A percentile compares a stretch with the other conserved stretches of the same genome.
phyloP scores from a whole-genome alignment of 1,140 invertebrate genomes.

The Aphidius ervi region DNA sequence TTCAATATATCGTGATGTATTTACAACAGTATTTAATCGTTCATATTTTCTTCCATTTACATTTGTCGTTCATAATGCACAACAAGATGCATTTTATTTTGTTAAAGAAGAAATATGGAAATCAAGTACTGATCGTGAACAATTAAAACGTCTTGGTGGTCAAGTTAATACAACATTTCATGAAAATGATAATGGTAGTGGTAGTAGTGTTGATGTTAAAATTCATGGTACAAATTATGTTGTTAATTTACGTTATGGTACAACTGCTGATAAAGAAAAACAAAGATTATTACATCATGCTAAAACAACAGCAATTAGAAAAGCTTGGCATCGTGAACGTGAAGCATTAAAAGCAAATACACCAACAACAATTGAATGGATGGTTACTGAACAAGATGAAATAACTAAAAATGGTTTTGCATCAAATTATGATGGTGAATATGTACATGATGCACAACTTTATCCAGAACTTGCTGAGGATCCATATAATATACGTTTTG shows the following conservation, averaged over 20 bases:
- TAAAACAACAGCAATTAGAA: constrained; percentile 75
- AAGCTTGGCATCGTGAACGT: constrained; percentile 88
- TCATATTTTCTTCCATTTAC: constrained; percentile 84
- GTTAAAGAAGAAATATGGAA: constrained; percentile 88
- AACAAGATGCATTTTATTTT: constrained; percentile 92
- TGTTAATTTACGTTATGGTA: constrained; percentile 83
- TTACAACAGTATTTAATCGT: constrained; percentile 89
- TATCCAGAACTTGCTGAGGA: constrained; percentile 93
- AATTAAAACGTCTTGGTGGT: constrained; percentile 81
- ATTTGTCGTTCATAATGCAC: constrained; percentile 81
- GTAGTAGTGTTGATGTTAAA: constrained; percentile 71
- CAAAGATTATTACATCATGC: constrained; percentile 84
- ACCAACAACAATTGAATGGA: constrained; percentile 69
- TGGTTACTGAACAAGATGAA: constrained; percentile 78
- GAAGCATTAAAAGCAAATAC: constrained; percentile 76
- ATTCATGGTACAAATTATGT: constrained; percentile 79
- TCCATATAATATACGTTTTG: constrained; percentile 88
- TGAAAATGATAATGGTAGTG: constrained; percentile 70
- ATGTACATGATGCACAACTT: constrained; percentile 81
- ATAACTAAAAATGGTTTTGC: constrained; percentile 79
- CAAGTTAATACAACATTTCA: constrained; percentile 93
- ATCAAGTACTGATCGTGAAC: constrained; percentile 80
- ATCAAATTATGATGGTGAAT: constrained; percentile 82
- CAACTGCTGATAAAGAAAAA: constrained; percentile 81
- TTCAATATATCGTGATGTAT: constrained; percentile 84